Base-by-base conservation (phyloP, 2,888 invertebrate genomes). In the Drosophila prostipennis region DNA sequence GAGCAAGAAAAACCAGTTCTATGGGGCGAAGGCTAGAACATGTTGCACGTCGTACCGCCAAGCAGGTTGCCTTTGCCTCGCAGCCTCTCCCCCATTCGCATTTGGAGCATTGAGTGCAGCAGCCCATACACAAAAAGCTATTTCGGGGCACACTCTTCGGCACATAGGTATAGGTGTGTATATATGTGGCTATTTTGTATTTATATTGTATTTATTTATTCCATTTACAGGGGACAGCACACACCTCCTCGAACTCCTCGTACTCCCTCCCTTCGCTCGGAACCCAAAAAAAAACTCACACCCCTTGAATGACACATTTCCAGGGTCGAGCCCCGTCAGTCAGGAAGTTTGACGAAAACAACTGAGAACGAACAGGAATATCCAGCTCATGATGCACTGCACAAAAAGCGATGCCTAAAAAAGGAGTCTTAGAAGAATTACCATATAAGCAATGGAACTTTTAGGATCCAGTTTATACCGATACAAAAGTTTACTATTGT, bases 241-340 rank as follows among this genome's bases (percentile, higher is more conserved):
- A 23, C 26, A n/a, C 6, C 14, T 23, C 23, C 23, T 23, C 1
- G 2, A 19, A 19, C 19, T 19, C 19, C 19, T 19, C 26, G 26
- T 26, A 26, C 26, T 26, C 26, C n/a, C 49, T 32, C 10, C 39
- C 23, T 13, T 19, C 4, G 26, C 26, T 5, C 46, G 42, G 43
- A 34, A 36, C 6, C 11, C 16, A 55, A 57, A 19, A 55, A 57
- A 19, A 19, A 56, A 56, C 68, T 53, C 68, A 67, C 64, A 76
- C 58, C 61, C 77, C 74, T 59, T 60, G 72, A 81, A 67, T 85
- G 88, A 87, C 83, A 85, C 68, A 82, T 79, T 87, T 87, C 67
- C 70, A 82, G 77, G 78, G 76, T 78, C 70, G 73, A 53, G 43
- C 71, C 63, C 71, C 77, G 64, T 45, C 68, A 71, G 70, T 75